Evolutionary conservation across 2,888 invertebrate genomes (phyloP).

Genomic region (Argyresthia albistria): DNA sequence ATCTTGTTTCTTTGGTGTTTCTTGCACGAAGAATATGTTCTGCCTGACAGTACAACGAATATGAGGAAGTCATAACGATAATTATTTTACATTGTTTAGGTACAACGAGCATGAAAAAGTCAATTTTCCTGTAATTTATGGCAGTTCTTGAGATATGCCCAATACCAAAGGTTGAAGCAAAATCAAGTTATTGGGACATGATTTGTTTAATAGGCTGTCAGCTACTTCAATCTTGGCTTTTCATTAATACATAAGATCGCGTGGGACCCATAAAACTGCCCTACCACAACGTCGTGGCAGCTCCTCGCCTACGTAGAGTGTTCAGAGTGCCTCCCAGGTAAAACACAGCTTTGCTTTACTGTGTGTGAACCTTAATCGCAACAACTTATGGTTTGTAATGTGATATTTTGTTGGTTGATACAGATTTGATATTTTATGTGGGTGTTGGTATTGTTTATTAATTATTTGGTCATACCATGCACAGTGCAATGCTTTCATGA

Average conservation of each 20-base stretch:
- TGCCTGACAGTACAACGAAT: no score
- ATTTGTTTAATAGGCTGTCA: not conserved
- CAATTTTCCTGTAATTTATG: no score
- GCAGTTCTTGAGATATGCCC: no score
- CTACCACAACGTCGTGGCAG: constrained; percentile 32
- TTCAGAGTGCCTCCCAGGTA: not conserved
- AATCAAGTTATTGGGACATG: no score
- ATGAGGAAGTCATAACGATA: not conserved
- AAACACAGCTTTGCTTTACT: not conserved
- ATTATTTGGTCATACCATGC: no score
- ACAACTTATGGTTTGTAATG: not conserved
- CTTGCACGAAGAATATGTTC: constrained; percentile 6
- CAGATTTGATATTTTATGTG: no score
- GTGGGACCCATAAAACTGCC: constrained; percentile 35
- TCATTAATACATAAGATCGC: constrained; percentile 8
- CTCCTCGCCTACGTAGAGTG: constrained; percentile 17
- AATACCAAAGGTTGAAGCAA: no score
- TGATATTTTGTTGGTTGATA: no score
- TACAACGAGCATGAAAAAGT: not conserved
- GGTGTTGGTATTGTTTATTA: no score
- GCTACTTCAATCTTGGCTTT: not conserved
- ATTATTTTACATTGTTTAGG: not conserved
- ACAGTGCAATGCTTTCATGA: no score
- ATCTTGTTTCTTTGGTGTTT: no score
- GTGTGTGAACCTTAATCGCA: not conserved